Evolutionary conservation across 1,140 invertebrate species (phyloP).

Genomic region (Drosophila bipectinata): DNA sequence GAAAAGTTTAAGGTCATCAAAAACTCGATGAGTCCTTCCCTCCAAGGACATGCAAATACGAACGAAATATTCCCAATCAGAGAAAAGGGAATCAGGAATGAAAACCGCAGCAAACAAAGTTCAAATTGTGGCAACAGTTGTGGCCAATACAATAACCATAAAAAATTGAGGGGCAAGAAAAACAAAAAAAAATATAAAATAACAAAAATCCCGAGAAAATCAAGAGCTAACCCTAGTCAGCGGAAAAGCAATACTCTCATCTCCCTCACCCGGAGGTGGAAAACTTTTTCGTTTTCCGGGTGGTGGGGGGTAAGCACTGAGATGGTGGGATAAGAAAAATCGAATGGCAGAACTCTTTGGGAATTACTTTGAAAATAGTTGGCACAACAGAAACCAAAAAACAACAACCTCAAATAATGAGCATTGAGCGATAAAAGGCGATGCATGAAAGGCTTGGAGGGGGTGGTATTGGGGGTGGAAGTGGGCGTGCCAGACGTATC

Average conservation of each 20-base stretch:
- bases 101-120: conserved; percentile 61
- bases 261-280: conserved; percentile 1
- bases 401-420: conserved; percentile 60
- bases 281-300: conserved; percentile 36
- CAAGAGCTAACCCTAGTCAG: conserved; percentile 24
- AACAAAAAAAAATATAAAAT: conserved; percentile 13
- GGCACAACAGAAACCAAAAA: conserved; percentile 12
- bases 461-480: neutral
- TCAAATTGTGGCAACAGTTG: conserved; percentile 66
- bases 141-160: conserved; percentile 62
- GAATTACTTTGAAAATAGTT: conserved; percentile 74
- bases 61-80: conserved; percentile 44
- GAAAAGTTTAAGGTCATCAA: conserved; percentile 37
- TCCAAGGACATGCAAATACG: conserved; percentile 33
- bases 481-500: conserved; percentile 34
- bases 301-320: neutral
- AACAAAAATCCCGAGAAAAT: conserved; percentile 29
- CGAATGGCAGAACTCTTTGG: conserved; percentile 64
- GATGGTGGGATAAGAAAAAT: conserved; percentile 33
- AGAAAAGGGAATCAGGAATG: conserved; percentile 33
- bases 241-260: conserved; percentile 17
- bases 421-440: conserved; percentile 62
- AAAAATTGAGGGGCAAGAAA: conserved; percentile 14
- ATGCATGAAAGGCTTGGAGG: conserved; percentile 12
- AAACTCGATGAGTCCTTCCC: conserved; percentile 5